Evolutionary conservation across 1,140 invertebrate species (phyloP), one percentile per base, ranked within the genome.

Genomic region (Campodea augens): DNA sequence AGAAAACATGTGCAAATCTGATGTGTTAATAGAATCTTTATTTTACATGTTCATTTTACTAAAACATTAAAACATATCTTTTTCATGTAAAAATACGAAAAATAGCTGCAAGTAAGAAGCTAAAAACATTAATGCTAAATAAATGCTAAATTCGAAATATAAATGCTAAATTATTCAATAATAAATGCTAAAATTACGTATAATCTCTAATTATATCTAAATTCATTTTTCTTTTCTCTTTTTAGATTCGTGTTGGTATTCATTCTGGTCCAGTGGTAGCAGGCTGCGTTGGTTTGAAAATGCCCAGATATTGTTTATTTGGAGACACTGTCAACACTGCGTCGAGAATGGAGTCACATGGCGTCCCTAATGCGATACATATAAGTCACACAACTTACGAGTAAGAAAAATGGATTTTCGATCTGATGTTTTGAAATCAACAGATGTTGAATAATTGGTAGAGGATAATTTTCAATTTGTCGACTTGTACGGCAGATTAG

Each of bases 281-380:
- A 15, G 69, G 68, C 24, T 68, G 71, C 13, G 69, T 71, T 1
- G 69, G 69, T 2, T 48, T 68, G 15, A 66, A 65, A 37, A 71
- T 71, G 69, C 69, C 54, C 19, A 24, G 54, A 10, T 56, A 54
- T 41, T 56, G 55, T 25, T 41, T 55, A 4, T 56, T 55, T 51
- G 71, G 67, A 2, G 68, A 69, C 47, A 66, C 66, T 1, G 67
- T 69, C 1, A 63, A 63, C 45, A 63, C 61, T 1, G 55, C 55
- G 0, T 61, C 59, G 0, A 45, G 61, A 45, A 63, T 63, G 61
- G 60, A 63, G 45, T 59, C 58, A 10, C 52, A 57, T 27, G 63
- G 65, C 29, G 58, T 63, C 46, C 64, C 68, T 20, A 52, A 69
- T 18, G 60, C 59, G 48, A 69, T 72, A 44, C 70, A 72, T 54